A percentile compares a stretch with the other conserved stretches of the same genome.
phyloP scores from a whole-genome alignment of 2,113 vertebrate species.

The Electrona antarctica region DNA sequence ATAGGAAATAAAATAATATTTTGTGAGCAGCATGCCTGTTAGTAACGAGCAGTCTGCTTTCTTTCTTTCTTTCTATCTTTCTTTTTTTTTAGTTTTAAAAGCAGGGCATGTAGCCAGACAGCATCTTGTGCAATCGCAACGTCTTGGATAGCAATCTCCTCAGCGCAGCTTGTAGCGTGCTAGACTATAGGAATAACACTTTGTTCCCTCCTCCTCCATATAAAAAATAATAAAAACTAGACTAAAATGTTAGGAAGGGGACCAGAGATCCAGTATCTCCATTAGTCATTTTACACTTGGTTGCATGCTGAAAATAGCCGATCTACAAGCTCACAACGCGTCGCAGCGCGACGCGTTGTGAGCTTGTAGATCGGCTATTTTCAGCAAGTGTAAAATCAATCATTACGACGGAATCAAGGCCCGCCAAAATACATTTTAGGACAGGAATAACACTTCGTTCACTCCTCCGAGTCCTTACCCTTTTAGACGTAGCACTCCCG shows the following conservation, averaged over 20 bases:
- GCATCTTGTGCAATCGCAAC: slow-evolving; percentile 6
- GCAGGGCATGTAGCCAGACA: slow-evolving; percentile 22
- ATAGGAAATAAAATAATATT: background rate
- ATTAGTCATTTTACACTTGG: too few relatives aligned
- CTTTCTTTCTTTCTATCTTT: slow-evolving; percentile 8
- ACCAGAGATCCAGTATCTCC: too few relatives aligned
- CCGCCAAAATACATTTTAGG: too few relatives aligned
- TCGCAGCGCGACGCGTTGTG: too few relatives aligned
- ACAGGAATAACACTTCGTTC: background rate
- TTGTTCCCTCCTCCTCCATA: too few relatives aligned
- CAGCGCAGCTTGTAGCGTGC: background rate
- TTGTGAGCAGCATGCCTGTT: slow-evolving; percentile 11
- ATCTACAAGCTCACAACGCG: too few relatives aligned
- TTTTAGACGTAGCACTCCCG: slow-evolving; percentile 72
- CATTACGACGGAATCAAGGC: too few relatives aligned
- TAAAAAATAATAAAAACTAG: slow-evolving; percentile 9
- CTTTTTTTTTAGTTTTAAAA: too few relatives aligned
- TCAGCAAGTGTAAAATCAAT: too few relatives aligned
- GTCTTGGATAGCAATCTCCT: background rate
- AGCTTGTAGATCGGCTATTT: too few relatives aligned
- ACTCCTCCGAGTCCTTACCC: slow-evolving; percentile 59
- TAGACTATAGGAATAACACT: background rate
- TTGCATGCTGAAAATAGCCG: too few relatives aligned
- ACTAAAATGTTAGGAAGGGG: too few relatives aligned
- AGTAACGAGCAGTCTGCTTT: slow-evolving; percentile 6